Evolutionary conservation across 2,888 invertebrate species (phyloP), one percentile per base, ranked within the genome.

Genomic region (Caenorhabditis sp.): DNA sequence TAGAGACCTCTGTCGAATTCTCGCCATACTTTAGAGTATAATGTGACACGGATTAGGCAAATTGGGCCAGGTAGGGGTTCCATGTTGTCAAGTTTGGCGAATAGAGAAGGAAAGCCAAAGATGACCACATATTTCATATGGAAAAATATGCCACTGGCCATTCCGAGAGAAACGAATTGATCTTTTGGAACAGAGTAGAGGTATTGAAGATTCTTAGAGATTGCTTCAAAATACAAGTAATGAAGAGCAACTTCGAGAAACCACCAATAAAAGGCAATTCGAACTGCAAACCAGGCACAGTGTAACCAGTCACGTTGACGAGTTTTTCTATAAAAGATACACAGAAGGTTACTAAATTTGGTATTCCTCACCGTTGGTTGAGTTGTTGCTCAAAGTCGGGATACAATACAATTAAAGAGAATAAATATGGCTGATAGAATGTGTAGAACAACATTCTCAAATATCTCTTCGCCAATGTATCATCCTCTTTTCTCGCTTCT

Each of bases 81-180:
- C 76, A 90, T 84, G 59, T 87, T 87, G 79, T 90, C 90, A 17
- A 89, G 61, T 50, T 80, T 80, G 8, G 89, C 89, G 49, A 90
- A 81, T 20, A 87, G 75, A 0, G 88, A 82, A 0, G 89, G 88
- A 1, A 89, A 61, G 3, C 90, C 90, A 80, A 89, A 90, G 67
- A 90, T 87, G n/a, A 89, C 87, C 2, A 89, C 84, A 78, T 90
- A 90, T 73, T 90, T 90, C 20, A 89, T 70, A 85, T 89, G 89
- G 84, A 90, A 90, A 78, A 89, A 89, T 68, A 88, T 88, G 20
- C 89, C 89, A 64, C 85, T 67, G 1, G 87, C 85, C 87, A 87
- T 87, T 63, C 87, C 86, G 10, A 86, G 67, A 1, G 84, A 70
- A 0, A 86, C 87, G 57, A 86, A 86, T 27, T 85, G 80, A 69